phyloP scores from a whole-genome alignment of 1,140 invertebrate species.

The Hetaerina americana region DNA sequence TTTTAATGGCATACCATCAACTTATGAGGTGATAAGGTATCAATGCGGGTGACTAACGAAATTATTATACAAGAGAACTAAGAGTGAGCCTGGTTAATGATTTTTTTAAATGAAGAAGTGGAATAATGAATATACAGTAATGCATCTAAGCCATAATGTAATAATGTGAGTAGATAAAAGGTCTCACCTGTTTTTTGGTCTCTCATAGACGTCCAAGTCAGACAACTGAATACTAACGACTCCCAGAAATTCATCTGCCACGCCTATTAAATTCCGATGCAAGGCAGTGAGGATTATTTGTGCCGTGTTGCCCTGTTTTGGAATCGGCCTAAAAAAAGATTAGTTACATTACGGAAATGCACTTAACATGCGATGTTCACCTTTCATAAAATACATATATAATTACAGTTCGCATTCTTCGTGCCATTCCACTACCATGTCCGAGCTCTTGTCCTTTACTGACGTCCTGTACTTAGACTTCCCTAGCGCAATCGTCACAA shows the following conservation, averaged over 20 bases:
- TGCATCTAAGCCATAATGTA: too few relatives aligned
- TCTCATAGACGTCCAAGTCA: conserved; percentile 79
- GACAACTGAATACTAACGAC: conserved; percentile 67
- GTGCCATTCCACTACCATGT: conserved; percentile 80
- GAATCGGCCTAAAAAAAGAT: conserved; percentile 46
- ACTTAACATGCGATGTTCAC: neutral
- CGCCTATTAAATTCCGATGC: conserved; percentile 75
- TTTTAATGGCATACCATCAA: too few relatives aligned
- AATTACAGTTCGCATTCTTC: conserved; percentile 90
- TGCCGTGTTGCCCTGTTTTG: conserved; percentile 73
- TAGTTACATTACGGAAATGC: neutral
- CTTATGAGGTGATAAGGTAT: too few relatives aligned
- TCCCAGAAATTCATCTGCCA: conserved; percentile 83
- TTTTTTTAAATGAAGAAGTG: too few relatives aligned
- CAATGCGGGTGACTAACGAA: too few relatives aligned
- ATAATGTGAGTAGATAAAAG: too few relatives aligned
- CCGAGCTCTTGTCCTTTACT: conserved; percentile 73
- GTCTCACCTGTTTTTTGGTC: conserved; percentile 72
- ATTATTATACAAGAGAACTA: too few relatives aligned
- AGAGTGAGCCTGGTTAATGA: too few relatives aligned
- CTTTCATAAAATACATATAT: neutral
- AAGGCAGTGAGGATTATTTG: conserved; percentile 72
- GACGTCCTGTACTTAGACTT: conserved; percentile 95
- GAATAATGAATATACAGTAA: too few relatives aligned
- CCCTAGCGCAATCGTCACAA: conserved; percentile 84